These are phyloP conservation scores for Cuculus canorus DNA, from an alignment of 2,797 vertebrate genomes.

Conservation along the genomic window DNA sequence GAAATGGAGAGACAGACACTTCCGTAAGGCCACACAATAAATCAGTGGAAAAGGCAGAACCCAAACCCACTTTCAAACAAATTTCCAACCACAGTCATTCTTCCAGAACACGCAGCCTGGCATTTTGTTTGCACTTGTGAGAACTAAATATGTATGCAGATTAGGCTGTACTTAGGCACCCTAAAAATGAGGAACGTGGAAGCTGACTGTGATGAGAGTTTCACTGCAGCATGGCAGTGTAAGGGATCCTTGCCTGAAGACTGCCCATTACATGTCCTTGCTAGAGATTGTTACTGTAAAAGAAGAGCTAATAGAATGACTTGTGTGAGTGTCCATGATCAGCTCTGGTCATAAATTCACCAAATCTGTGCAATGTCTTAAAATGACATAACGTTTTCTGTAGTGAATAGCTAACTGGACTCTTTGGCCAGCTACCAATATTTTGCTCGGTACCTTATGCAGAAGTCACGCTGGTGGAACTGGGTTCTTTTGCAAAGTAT, in stretches of 20 bases:
- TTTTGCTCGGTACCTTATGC: not conserved
- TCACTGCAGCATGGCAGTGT: not conserved
- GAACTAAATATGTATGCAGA: not conserved
- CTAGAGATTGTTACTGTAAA: not conserved
- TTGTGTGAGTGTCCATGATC: not conserved
- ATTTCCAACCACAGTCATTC: not conserved
- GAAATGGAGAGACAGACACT: not conserved
- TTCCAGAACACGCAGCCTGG: not conserved
- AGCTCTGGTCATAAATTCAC: accelerated
- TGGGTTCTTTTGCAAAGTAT: not conserved
- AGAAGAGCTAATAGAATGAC: not conserved
- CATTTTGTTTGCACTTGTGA: not conserved
- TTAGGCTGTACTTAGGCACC: not conserved
- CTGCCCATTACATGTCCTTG: accelerated
- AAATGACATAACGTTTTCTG: not conserved
- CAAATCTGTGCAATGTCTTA: accelerated
- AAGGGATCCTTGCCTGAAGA: not conserved
- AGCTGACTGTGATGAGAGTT: not conserved
- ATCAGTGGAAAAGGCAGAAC: not conserved
- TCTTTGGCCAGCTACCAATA: not conserved
- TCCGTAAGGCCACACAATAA: not conserved
- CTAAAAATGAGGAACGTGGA: not conserved
- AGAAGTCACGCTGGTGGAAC: not conserved
- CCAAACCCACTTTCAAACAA: not conserved
- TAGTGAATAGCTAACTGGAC: not conserved